Base-by-base conservation (phyloP, 2,113 vertebrate species). In the Pelecanus crispus region DNA sequence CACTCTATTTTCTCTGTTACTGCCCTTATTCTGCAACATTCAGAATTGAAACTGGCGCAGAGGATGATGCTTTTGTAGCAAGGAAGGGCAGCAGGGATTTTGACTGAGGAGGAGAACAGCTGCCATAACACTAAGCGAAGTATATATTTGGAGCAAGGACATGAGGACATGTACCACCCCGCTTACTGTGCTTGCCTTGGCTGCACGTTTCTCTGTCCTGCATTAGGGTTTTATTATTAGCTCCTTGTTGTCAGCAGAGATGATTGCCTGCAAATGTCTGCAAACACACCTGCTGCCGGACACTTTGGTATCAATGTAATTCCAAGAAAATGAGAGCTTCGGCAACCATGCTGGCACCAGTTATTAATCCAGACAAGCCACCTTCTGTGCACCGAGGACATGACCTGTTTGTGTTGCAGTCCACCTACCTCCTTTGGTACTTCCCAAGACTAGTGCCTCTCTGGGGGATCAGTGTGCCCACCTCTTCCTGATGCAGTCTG, bases 301-400 rank as follows among this genome's bases (percentile, higher is more conserved):
- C 47, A n/a, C 8, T 74, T 65, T 20, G 16, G 6, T 53, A 36
- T 40, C 14, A 8, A 45, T n/a, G 38, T 56, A 73, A 89, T 88
- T 95, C 62, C 81, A 91, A 82, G 66, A 58, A 92, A 97, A 91
- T 31, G 17, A 81, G n/a, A 80, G n/a, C 77, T 74, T 80, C 63
- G 38, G 71, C 78, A 52, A 42, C 13, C 28, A 55, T 59, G 17
- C 31, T 42, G 40, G 32, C 44, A 40, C 31, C 40, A 87, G 66
- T 68, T 89, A 89, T 49, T 72, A 71, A 80, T 65, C 61, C 67
- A 87, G 59, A 78, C 80, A 58, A 95, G 24, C 20, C 17, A 25
- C 17, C 20, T 47, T 45, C 63, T 40, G 32, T 49, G 22, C 20
- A 34, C 12, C 28, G 29, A 87, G 53, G 73, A 63, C 36, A 47